Evolutionary conservation across 2,113 vertebrate genomes (phyloP).

Genomic region (Syrrhaptes paradoxus): DNA sequence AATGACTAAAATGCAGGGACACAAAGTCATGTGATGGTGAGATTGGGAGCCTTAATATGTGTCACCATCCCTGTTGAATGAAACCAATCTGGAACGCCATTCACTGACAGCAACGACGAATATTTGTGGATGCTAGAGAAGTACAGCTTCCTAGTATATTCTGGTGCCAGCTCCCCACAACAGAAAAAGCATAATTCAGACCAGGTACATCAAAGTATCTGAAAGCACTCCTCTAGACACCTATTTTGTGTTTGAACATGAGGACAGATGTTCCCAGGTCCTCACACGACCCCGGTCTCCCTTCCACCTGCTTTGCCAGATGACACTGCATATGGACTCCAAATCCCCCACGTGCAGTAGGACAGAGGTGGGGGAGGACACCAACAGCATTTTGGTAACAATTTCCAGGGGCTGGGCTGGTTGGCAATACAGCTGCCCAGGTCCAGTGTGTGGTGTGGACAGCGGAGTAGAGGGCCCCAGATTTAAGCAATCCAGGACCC

Average conservation of each 20-base stretch:
- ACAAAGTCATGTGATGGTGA: not conserved
- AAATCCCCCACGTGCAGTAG: fast-evolving
- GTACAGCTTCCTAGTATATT: not conserved
- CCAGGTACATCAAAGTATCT: not conserved
- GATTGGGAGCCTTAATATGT: not conserved
- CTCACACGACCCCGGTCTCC: not conserved
- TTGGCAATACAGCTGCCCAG: not conserved
- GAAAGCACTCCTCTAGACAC: not conserved
- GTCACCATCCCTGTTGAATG: not conserved
- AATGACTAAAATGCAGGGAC: conserved; percentile 51
- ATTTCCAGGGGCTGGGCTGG: not conserved
- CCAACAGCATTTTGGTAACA: not conserved
- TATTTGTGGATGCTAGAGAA: not conserved
- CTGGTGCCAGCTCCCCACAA: not conserved
- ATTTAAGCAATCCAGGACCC: not conserved
- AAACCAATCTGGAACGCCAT: not conserved
- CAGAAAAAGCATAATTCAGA: not conserved
- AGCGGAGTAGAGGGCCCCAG: not conserved
- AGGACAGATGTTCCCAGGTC: not conserved
- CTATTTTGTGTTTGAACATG: not conserved
- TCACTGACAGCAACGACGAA: not conserved
- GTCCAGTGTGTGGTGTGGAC: not conserved
- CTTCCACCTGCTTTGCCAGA: not conserved
- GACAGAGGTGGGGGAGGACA: not conserved
- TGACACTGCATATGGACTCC: too few species aligned